Percentiles rank a stretch among this genome's conserved stretches.
Evolutionary conservation across 2,113 vertebrate genomes (phyloP).

Genomic region (Triplophysa rosa): DNA sequence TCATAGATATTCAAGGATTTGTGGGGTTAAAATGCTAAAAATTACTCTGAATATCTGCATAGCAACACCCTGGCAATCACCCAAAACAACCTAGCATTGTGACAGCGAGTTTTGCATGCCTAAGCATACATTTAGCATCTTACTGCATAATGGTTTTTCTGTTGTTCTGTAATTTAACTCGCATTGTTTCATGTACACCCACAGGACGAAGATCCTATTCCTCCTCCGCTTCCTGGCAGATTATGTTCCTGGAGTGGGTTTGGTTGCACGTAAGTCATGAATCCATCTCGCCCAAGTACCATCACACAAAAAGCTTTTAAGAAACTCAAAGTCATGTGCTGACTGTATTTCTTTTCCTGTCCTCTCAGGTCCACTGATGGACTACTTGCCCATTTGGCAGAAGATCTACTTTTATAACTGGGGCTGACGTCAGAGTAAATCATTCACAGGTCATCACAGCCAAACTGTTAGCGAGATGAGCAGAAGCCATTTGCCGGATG

Average conservation of each 20-base stretch:
- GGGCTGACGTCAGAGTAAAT: constrained; percentile 76
- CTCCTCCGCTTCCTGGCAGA: constrained; percentile 87
- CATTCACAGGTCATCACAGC: constrained; percentile 9
- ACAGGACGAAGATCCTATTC: constrained; percentile 88
- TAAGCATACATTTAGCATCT: too few species aligned
- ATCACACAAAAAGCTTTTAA: constrained; percentile 3
- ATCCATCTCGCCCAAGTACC: not conserved
- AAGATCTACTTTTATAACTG: constrained; percentile 99
- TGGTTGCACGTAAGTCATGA: constrained; percentile 85
- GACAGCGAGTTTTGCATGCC: too few species aligned
- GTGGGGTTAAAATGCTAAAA: too few species aligned
- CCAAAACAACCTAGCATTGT: too few species aligned
- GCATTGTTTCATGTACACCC: not conserved
- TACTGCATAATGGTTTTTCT: not conserved
- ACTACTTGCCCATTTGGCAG: constrained; percentile 96
- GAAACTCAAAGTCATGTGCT: not conserved
- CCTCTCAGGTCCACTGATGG: constrained; percentile 89
- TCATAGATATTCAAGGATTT: too few species aligned
- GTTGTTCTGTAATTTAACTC: not conserved
- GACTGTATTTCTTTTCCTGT: constrained; percentile 19
- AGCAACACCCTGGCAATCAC: too few species aligned
- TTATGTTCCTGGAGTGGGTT: constrained; percentile 85
- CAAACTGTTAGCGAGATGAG: constrained; percentile 3
- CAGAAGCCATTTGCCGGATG: constrained; percentile 15
- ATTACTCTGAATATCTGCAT: too few species aligned